These are phyloP conservation scores for Ormyrus pomaceus DNA, from an alignment of 2,888 invertebrate species.

Conservation along the genomic window DNA sequence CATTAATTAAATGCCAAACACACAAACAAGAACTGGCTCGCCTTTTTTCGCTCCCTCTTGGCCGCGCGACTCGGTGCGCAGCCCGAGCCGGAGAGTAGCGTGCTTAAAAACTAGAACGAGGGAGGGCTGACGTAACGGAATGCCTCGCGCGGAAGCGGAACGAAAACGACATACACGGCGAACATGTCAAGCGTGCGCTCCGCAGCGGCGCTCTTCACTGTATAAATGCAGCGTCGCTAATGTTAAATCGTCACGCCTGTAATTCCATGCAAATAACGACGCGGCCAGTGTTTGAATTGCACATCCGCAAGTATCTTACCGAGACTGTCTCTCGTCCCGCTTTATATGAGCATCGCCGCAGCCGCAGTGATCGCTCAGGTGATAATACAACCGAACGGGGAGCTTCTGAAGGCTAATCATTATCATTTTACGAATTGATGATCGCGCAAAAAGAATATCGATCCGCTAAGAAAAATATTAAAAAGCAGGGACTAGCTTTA, in stretches of 20 bases:
- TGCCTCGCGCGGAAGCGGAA: constrained; percentile 60
- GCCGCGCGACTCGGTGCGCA: not conserved
- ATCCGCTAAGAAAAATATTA: too few species aligned
- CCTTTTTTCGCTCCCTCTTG: constrained; percentile 2
- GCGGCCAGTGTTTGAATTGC: constrained; percentile 66
- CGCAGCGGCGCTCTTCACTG: constrained; percentile 12
- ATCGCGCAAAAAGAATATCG: too few species aligned
- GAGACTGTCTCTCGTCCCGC: constrained; percentile 34
- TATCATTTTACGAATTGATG: too few species aligned
- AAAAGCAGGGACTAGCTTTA: too few species aligned
- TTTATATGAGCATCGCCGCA: constrained; percentile 8
- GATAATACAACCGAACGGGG: constrained; percentile 7
- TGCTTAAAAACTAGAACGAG: constrained; percentile 40
- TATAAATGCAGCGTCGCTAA: constrained; percentile 61
- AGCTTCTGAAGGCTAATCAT: too few species aligned
- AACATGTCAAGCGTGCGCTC: constrained; percentile 53
- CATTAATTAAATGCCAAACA: constrained; percentile 40
- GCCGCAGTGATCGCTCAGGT: not conserved
- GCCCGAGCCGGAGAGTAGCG: not conserved
- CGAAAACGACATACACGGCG: constrained; percentile 60
- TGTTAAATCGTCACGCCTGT: constrained; percentile 67
- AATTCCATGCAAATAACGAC: constrained; percentile 69
- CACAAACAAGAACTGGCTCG: constrained; percentile 30
- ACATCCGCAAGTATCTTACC: constrained; percentile 52
- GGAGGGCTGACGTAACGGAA: not conserved